These are phyloP conservation scores for Dreissena polymorpha DNA, from an alignment of 1,140 invertebrate species.

Conservation along the genomic window DNA sequence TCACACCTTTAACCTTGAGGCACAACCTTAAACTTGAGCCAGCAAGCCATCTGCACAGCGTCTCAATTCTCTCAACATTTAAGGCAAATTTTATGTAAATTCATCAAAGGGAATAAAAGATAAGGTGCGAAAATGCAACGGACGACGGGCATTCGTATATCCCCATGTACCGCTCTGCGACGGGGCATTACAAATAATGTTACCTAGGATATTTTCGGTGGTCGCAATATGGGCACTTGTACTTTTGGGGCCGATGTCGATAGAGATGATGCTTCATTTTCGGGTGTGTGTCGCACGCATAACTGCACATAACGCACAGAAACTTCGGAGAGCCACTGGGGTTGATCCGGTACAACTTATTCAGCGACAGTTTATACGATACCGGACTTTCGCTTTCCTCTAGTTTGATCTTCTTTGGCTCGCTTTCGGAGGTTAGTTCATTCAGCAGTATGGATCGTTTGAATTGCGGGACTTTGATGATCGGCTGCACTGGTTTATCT, in stretches of 20 bases:
- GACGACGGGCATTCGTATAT: too few species aligned
- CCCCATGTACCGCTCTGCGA: too few species aligned
- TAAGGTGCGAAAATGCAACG: too few species aligned
- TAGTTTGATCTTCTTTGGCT: background rate
- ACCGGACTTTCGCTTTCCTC: background rate
- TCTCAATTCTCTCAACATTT: too few species aligned
- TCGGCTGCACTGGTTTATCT: constrained; percentile 36
- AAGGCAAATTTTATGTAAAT: too few species aligned
- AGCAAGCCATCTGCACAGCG: too few species aligned
- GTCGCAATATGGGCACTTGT: constrained; percentile 53
- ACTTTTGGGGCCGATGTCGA: constrained; percentile 48
- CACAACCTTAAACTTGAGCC: too few species aligned
- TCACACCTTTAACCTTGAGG: too few species aligned
- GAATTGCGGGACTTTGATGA: constrained; percentile 54
- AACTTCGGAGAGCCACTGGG: constrained; percentile 45
- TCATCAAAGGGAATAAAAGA: too few species aligned
- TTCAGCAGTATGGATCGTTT: constrained; percentile 17
- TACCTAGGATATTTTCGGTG: constrained; percentile 55
- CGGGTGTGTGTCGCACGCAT: constrained; percentile 48
- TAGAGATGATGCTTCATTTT: constrained; percentile 58
- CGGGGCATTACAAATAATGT: background rate
- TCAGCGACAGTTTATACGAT: constrained; percentile 42
- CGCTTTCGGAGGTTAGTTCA: background rate
- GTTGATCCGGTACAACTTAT: constrained; percentile 48
- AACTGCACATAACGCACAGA: constrained; percentile 41